These are phyloP conservation scores for Adineta ricciae DNA, from an alignment of 2,888 invertebrate genomes.

Conservation along the genomic window DNA sequence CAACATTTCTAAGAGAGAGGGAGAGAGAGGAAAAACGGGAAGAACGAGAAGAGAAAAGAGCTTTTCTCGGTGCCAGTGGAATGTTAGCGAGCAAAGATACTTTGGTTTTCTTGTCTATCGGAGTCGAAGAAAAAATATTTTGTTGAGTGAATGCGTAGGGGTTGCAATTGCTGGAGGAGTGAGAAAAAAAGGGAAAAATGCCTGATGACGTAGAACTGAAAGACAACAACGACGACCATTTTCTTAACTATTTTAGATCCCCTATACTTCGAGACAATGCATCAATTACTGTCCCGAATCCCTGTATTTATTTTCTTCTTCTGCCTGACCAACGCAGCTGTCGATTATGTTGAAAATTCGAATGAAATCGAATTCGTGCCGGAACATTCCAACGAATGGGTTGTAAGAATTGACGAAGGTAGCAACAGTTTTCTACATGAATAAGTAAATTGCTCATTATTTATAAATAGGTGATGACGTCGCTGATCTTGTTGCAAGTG, in stretches of 20 bases:
- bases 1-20: not conserved
- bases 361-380: not conserved
- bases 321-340: not conserved
- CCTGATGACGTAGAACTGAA: not conserved
- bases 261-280: not conserved
- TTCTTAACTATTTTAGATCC: not conserved
- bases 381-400: constrained; percentile 8
- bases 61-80: not conserved
- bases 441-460: not conserved
- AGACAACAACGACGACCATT: not conserved
- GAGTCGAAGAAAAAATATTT: not conserved
- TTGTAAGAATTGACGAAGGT: constrained; percentile 7
- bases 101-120: not conserved
- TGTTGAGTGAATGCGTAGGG: not conserved
- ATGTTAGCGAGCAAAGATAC: not conserved
- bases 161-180: not conserved
- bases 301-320: not conserved
- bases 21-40: not conserved
- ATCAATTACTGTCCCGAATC: not conserved
- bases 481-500: constrained; percentile 33
- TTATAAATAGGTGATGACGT: not conserved
- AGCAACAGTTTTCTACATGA: not conserved
- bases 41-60: not conserved
- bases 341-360: not conserved
- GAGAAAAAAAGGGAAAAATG: not conserved